Base-by-base conservation (phyloP, 2,888 invertebrate genomes). In the Teleiodes luculella region DNA sequence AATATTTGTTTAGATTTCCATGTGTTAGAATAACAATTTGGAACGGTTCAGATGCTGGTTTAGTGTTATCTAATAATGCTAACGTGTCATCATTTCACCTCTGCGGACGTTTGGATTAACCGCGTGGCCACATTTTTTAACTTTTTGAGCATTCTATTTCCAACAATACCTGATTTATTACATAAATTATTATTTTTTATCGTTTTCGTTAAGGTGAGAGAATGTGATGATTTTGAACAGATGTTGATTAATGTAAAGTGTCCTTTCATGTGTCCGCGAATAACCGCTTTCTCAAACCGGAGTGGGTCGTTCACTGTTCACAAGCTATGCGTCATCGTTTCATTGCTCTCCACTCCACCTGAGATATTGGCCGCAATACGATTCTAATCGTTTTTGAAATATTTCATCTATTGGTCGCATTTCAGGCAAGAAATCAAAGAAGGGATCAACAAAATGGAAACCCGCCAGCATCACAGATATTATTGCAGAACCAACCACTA, bases 391-490 rank as follows among this genome's bases (percentile, higher is more conserved):
- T 57, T 53, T 31, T 33, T 64, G 55, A 59, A 62, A 57, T 57
- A 56, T n/a, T n/a, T n/a, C 63, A 57, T 59, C 55, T 56, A 53
- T 57, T 53, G 59, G 53, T 59, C 65, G 60, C 68, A 62, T 77
- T 80, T 56, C 90, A 95, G 95, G 92, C 86, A 96, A 94, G 92
- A 96, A 95, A 91, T 93, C 91, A 81, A 96, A 94, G 91, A 97
- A 95, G 91, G 43, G n/a, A n/a, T n/a, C n/a, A n/a, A n/a, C 92
- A 84, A 96, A 96, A 91, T 95, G 95, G 80, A 95, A 94, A 79
- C 94, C 95, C 61, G 86, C 97, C 72, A 92, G 93, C 67, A 90
- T 97, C 73, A 95, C 93, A 80, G 94, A 94, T 72, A 97, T 97
- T 80, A 90, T 97, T 66, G 93, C 94, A 60, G 94, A 94, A 74